phyloP scores from a whole-genome alignment of 2,888 invertebrate genomes.

The Caenorhabditis becei region DNA sequence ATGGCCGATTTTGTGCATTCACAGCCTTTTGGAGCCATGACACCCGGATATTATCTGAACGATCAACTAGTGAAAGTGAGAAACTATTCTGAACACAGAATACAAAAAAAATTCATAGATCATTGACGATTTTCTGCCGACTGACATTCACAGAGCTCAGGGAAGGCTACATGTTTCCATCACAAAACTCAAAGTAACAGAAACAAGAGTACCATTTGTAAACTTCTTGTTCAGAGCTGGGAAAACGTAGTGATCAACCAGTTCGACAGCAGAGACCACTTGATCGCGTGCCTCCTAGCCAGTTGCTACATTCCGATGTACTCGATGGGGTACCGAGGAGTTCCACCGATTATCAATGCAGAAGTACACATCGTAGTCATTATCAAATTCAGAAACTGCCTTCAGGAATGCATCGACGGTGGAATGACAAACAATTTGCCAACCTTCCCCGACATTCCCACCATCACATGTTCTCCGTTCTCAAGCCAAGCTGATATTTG shows the following conservation, averaged over 20 bases:
- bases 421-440: constrained; percentile 96
- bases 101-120: constrained; percentile 13
- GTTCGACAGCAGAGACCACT: constrained; percentile 70
- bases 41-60: constrained; percentile 78
- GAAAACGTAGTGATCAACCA: constrained; percentile 72
- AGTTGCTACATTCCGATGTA: constrained; percentile 95
- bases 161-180: constrained; percentile 71
- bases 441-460: constrained; percentile 90
- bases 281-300: constrained; percentile 82
- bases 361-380: constrained; percentile 82
- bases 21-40: constrained; percentile 78
- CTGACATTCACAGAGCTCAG: constrained; percentile 68
- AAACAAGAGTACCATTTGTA: too few species aligned
- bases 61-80: constrained; percentile 68
- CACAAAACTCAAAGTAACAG: constrained; percentile 45
- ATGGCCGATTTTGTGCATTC: constrained; percentile 78
- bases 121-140: constrained; percentile 68
- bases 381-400: too few species aligned
- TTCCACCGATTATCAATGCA: constrained; percentile 87
- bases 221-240: constrained; percentile 64
- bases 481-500: constrained; percentile 85
- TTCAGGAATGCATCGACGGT: constrained; percentile 90
- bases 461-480: constrained; percentile 96
- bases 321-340: constrained; percentile 87
- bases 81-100: background rate